These are phyloP conservation scores for Anas platyrhynchos DNA, from an alignment of 2,113 vertebrate genomes.

Conservation along the genomic window DNA sequence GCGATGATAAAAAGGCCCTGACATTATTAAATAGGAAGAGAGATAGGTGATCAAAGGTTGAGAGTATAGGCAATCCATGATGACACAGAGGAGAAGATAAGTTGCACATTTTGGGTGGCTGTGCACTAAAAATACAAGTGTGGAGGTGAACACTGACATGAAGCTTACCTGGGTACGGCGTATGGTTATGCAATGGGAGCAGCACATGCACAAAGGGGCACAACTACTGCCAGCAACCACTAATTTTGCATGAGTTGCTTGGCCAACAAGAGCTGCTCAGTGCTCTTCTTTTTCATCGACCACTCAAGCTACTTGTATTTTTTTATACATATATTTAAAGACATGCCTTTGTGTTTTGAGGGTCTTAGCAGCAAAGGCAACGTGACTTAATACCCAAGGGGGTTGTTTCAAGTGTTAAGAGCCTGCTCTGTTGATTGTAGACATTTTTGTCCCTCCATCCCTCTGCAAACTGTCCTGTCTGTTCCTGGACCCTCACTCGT, in stretches of 20 bases:
- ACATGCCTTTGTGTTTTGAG: background rate
- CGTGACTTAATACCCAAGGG: background rate
- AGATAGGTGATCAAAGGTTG: background rate
- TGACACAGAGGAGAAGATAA: background rate
- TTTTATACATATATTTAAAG: background rate
- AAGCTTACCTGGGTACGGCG: background rate
- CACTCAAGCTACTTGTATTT: background rate
- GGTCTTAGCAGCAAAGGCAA: background rate
- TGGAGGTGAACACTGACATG: background rate
- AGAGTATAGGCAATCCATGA: background rate
- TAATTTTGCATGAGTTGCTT: background rate
- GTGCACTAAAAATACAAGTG: background rate
- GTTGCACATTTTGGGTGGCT: background rate
- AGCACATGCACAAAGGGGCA: accelerated
- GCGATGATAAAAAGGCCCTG: background rate
- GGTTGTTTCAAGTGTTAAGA: background rate
- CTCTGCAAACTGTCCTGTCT: background rate
- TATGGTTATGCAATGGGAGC: accelerated
- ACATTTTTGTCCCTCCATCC: background rate
- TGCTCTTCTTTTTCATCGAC: background rate
- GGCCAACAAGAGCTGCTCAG: background rate
- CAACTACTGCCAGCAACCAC: background rate
- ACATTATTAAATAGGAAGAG: background rate
- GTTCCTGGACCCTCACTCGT: background rate
- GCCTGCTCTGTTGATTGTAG: background rate